A percentile compares a stretch with the other conserved stretches of the same genome.
Evolutionary conservation across 2,888 invertebrate species (phyloP).

Genomic region (Agrochola litura): DNA sequence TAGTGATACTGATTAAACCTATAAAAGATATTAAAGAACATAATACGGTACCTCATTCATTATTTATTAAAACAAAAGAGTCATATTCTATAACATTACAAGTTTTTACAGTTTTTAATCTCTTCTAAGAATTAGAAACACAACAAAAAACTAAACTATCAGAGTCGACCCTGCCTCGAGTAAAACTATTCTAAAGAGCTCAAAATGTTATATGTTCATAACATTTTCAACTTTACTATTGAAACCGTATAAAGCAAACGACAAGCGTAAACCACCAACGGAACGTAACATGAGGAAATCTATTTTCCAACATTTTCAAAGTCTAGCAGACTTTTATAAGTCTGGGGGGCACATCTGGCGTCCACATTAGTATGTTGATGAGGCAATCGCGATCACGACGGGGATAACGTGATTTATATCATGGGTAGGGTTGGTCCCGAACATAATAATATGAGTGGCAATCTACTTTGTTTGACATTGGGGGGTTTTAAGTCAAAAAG

Average conservation of each 20-base stretch:
- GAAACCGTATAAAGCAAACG: slow-evolving; percentile 19
- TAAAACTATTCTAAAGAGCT: not conserved
- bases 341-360: slow-evolving; percentile 81
- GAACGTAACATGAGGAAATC: slow-evolving; percentile 57
- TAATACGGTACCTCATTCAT: not conserved
- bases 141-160: not conserved
- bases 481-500: not conserved
- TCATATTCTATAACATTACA: not conserved
- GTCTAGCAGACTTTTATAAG: slow-evolving; percentile 77
- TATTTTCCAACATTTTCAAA: slow-evolving; percentile 66
- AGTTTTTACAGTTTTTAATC: not conserved
- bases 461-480: not conserved
- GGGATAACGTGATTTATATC: slow-evolving; percentile 89
- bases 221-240: slow-evolving; percentile 2
- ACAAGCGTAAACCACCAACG: slow-evolving; percentile 33
- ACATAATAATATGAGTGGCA: slow-evolving; percentile 43
- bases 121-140: not conserved
- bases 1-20: too few relatives aligned
- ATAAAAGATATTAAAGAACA: not conserved
- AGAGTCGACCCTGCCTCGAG: not conserved
- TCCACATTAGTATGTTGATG: slow-evolving; percentile 90
- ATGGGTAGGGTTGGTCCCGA: slow-evolving; percentile 73
- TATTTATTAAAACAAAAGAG: not conserved
- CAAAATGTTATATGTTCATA: not conserved
- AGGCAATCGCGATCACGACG: slow-evolving; percentile 86